Conservation (phyloP, 1,140 invertebrate genomes). For the Chrysopa pallens region DNA sequence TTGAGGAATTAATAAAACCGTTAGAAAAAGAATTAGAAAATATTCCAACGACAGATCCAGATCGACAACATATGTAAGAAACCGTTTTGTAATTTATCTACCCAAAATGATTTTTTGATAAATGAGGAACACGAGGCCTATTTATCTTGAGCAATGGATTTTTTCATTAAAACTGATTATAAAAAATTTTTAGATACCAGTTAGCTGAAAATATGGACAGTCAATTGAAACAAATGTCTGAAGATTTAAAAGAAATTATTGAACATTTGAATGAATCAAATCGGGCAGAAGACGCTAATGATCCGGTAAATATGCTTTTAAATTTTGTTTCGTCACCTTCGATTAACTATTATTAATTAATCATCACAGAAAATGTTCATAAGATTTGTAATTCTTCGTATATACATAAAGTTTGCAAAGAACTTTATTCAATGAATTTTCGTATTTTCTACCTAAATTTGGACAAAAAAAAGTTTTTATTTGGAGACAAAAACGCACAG, state of each 20-base stretch:
- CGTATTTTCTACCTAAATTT: too few relatives aligned
- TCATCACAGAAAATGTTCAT: too few relatives aligned
- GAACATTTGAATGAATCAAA: constrained; percentile 84
- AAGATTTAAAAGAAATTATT: constrained; percentile 88
- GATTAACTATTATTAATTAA: too few relatives aligned
- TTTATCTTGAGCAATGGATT: too few relatives aligned
- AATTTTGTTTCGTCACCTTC: too few relatives aligned
- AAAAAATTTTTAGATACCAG: constrained; percentile 44
- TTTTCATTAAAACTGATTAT: too few relatives aligned
- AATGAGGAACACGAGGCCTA: too few relatives aligned
- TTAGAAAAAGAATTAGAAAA: constrained; percentile 63
- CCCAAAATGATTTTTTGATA: not conserved
- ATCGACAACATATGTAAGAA: constrained; percentile 62
- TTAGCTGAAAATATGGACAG: constrained; percentile 80
- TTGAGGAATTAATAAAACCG: constrained; percentile 71
- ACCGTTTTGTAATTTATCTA: not conserved
- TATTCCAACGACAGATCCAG: constrained; percentile 59
- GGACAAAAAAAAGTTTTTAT: too few relatives aligned
- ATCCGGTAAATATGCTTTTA: constrained; percentile 47
- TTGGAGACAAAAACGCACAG: too few relatives aligned
- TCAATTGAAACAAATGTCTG: constrained; percentile 83
- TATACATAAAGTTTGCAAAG: too few relatives aligned
- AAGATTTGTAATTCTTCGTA: too few relatives aligned
- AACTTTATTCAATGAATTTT: too few relatives aligned
- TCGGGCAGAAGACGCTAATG: constrained; percentile 60